Evolutionary conservation across 2,888 invertebrate species (phyloP).

Genomic region (Monoplex corrugatus): DNA sequence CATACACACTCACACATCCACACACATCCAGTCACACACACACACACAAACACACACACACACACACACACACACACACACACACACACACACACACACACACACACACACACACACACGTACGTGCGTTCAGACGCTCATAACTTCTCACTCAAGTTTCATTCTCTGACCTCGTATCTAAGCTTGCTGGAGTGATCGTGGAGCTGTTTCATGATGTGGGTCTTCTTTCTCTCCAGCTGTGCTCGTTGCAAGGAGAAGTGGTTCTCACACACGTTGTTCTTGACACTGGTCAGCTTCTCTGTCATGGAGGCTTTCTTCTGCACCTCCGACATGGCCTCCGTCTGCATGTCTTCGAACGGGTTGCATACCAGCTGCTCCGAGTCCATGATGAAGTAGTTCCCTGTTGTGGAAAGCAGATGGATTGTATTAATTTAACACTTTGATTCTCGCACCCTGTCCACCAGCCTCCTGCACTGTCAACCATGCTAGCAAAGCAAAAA

Average conservation of each 20-base stretch:
- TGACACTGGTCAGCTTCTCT: constrained; percentile 75
- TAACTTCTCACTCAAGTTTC: no score
- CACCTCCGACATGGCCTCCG: constrained; percentile 66
- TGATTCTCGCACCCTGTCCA: no score
- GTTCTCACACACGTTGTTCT: constrained; percentile 76
- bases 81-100: no score
- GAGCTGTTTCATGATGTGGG: constrained; percentile 64
- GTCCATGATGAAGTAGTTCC: constrained; percentile 78
- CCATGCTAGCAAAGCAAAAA: no score
- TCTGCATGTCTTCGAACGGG: constrained; percentile 71
- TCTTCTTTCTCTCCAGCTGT: constrained; percentile 68
- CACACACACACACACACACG: no score
- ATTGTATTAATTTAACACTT: no score
- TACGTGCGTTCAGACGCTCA: no score
- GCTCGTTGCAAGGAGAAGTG: constrained; percentile 63
- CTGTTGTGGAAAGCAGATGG: constrained; percentile 61
- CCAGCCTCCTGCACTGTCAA: no score
- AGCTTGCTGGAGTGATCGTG: constrained; percentile 70
- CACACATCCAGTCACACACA: no score
- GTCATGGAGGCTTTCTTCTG: constrained; percentile 68
- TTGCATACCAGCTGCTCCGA: constrained; percentile 74
- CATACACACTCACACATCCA: no score
- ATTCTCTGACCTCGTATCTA: constrained; percentile 71
- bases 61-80: no score
- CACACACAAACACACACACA: no score